Base-by-base conservation (phyloP, 2,797 vertebrate genomes). In the Etheostoma perlongum region DNA sequence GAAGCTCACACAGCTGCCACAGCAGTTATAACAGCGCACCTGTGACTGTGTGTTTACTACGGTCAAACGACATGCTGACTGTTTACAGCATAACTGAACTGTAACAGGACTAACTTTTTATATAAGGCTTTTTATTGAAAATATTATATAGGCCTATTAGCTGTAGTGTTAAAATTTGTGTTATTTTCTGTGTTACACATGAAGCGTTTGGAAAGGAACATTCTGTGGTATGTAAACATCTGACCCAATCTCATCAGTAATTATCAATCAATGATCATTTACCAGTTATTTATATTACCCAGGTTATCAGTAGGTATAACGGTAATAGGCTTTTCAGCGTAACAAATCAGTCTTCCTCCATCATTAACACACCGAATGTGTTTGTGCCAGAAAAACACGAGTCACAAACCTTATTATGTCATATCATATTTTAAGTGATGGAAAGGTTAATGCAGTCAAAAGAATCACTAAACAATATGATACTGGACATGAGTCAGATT, bases 311-410 rank as follows among this genome's bases (percentile, higher is more conserved):
- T 36, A 15, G 2, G 33, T 42, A 25, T 36, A 55, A 70, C 33
- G 21, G 44, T 42, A n/a, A 33, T 14, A 13, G 14, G 36, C 3
- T 54, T 67, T 60, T 57, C n/a, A 67, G 42, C 19, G 0, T 8
- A 12, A 27, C 12, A 23, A 53, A 80, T 55, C 4, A 27, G 0
- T 19, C 33, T 36, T 7, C 11, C 44, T 54, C 23, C 36, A 11
- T 64, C 55, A 59, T 71, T 52, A 46, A 16, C 52, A 53, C 70
- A 1, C 40, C 54, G 33, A 79, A 46, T 51, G 55, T 70, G 52
- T 61, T 21, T 0, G 1, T 60, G 70, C 81, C 75, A 79, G 48
- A 72, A 69, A 77, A 66, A 78, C 25, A 75, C 21, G 16, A 79
- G 48, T 67, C 65, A 68, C 33, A 63, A 69, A 57, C 13, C 23